Percentiles rank a stretch among this genome's conserved stretches.
Conservation (phyloP, 2,113 vertebrate species). For the Lynx canadensis region DNA sequence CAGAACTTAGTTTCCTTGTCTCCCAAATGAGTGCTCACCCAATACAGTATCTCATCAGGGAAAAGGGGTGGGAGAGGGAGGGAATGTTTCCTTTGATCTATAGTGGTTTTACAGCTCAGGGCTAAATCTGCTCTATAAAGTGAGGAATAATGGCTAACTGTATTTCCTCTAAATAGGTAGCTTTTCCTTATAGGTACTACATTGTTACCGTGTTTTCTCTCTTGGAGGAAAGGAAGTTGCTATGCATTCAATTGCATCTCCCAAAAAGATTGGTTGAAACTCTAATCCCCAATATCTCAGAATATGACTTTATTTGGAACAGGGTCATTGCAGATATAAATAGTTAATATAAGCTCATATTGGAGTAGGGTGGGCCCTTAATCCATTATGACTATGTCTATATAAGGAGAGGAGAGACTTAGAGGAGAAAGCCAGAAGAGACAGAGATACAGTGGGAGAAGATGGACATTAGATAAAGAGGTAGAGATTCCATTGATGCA, state of each 20-base stretch:
- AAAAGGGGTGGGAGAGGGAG: not conserved
- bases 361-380: not conserved
- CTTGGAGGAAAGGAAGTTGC: not conserved
- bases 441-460: not conserved
- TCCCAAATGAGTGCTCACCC: not conserved
- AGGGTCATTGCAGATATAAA: not conserved
- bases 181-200: not conserved
- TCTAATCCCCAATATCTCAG: not conserved
- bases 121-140: not conserved
- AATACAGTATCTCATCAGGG: not conserved
- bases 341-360: not conserved
- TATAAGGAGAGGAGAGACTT: not conserved
- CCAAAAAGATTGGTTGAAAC: not conserved
- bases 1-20: not conserved
- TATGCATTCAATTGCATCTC: not conserved
- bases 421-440: not conserved
- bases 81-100: not conserved
- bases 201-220: not conserved
- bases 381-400: not conserved
- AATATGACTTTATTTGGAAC: slow-evolving; percentile 12
- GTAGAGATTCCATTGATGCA: not conserved
- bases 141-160: not conserved
- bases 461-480: not conserved
- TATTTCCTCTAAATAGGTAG: not conserved
- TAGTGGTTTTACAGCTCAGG: not conserved